Base-by-base conservation (phyloP, 1,140 invertebrate genomes). In the Euwallacea similis region DNA sequence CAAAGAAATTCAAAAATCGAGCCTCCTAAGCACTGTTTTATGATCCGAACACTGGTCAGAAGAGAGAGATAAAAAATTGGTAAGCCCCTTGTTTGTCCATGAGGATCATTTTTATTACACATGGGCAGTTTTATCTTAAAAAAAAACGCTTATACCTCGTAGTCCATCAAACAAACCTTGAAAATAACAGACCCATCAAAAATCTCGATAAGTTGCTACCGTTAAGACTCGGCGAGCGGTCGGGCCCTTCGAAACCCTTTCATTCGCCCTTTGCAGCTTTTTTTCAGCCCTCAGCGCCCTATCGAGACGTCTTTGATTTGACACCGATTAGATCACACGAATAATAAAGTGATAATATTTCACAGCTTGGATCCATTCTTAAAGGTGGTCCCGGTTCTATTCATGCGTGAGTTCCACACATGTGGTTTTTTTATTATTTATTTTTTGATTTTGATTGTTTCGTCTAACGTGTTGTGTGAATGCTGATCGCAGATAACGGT, bases 281-380 rank as follows among this genome's bases (percentile, higher is more conserved):
- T n/a, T 74, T 75, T 50, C 54, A 58, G 33, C 74, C 71, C 70
- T 70, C 75, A 67, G 62, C 65, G 68, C 68, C 67, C 74, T 74
- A 76, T 76, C 75, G 71, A 75, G 73, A 68, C 58, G 67, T 74
- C 76, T 68, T 58, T 67, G 76, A 76, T 76, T 73, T 66, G 60
- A 75, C 76, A 61, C 72, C 59, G 76, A 76, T 76, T 76, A 76
- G 76, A 76, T 76, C 59, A 58, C 59, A 58, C 73, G 76, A 76
- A 76, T 76, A 76, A 76, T 76, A 76, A 75, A 74, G 76, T 75
- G 76, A 76, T 76, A 76, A 76, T 75, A 74, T 75, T 75, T 75
- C 74, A 75, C 76, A 76, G 76, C 76, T 75, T 76, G 73, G 76
- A 74, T 63, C 60, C 53, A 47, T 74, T 73, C 75, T 75, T 76